Conservation (phyloP, 2,888 invertebrate species). For the Leptinotarsa rubiginosa region DNA sequence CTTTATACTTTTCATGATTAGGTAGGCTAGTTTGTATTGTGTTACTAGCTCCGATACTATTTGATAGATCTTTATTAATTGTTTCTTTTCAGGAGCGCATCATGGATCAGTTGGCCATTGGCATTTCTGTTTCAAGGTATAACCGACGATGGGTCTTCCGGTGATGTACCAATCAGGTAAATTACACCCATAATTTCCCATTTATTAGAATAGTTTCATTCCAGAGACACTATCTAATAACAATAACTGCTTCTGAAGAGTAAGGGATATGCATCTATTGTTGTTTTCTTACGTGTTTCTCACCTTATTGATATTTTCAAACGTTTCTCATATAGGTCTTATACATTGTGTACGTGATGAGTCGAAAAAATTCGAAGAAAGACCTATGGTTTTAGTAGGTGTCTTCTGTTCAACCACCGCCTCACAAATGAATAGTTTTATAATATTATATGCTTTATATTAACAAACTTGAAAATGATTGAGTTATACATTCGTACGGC, state of each 20-base stretch:
- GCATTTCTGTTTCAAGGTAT: constrained; percentile 88
- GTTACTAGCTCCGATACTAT: neutral
- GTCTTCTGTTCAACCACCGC: too few species aligned
- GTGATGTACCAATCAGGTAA: constrained; percentile 85
- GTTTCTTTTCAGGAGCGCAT: constrained; percentile 72
- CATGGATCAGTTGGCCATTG: constrained; percentile 94
- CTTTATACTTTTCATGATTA: neutral
- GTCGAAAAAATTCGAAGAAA: too few species aligned
- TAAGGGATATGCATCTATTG: too few species aligned
- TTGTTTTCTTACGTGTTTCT: too few species aligned
- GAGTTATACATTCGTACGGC: too few species aligned
- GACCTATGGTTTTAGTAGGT: too few species aligned
- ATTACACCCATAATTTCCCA: constrained; percentile 2
- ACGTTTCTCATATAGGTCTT: too few species aligned
- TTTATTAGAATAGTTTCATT: neutral
- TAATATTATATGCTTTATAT: too few species aligned
- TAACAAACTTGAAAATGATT: too few species aligned
- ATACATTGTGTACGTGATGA: too few species aligned
- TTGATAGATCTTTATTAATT: neutral
- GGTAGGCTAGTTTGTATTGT: neutral
- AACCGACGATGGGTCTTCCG: constrained; percentile 73
- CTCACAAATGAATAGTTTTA: too few species aligned
- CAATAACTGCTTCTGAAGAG: neutral
- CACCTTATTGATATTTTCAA: too few species aligned
- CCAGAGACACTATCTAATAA: neutral